phyloP scores from a whole-genome alignment of 2,888 invertebrate species.

The Ichneumoninae sp. region DNA sequence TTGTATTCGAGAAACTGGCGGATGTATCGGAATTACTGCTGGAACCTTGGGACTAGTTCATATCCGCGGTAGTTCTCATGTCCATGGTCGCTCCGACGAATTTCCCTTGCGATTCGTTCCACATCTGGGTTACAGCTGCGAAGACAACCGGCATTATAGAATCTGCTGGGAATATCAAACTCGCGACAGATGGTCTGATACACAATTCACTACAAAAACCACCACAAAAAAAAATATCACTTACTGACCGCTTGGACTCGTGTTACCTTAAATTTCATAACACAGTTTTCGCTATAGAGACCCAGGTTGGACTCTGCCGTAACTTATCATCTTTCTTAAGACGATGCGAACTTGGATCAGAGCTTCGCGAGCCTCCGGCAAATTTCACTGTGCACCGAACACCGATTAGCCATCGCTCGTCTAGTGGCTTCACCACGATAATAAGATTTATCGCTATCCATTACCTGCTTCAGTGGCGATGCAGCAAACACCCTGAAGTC shows the following conservation, averaged over 20 bases:
- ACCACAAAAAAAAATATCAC: neutral
- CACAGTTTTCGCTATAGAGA: neutral
- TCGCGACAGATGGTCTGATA: neutral
- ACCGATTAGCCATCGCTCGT: constrained; percentile 67
- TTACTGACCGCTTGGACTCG: neutral
- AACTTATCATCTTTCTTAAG: neutral
- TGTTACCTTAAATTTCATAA: constrained; percentile 4
- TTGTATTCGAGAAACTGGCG: constrained; percentile 11
- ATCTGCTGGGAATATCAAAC: constrained; percentile 12
- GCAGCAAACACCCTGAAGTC: constrained; percentile 12
- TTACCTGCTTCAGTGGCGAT: constrained; percentile 59
- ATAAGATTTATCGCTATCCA: constrained; percentile 76
- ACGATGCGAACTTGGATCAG: neutral
- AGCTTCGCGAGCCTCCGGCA: neutral
- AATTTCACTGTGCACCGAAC: constrained; percentile 9
- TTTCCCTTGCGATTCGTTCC: constrained; percentile 10
- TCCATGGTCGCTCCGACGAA: constrained; percentile 12
- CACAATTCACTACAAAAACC: neutral
- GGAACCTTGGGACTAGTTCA: constrained; percentile 3
- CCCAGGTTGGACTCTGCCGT: neutral
- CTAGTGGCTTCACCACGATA: constrained; percentile 71
- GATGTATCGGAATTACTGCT: constrained; percentile 12
- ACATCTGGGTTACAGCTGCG: constrained; percentile 37
- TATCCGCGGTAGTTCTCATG: neutral
- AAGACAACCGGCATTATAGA: constrained; percentile 31